Evolutionary conservation across 30 jellyfish, hydroid and myxozoan species (phyloP).

Genomic region (Phacellophora camtschatica): DNA sequence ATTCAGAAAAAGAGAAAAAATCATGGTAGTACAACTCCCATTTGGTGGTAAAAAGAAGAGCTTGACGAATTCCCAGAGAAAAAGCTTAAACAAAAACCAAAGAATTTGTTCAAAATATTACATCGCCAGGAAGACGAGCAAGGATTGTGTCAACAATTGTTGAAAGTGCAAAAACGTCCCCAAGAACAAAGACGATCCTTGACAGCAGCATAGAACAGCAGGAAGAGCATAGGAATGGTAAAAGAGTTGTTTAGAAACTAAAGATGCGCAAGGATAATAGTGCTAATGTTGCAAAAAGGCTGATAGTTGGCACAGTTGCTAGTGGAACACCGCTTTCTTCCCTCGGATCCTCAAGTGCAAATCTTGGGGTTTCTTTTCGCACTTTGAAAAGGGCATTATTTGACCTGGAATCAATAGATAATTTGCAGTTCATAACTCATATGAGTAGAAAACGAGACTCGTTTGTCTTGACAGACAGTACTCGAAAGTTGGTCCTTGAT

Average conservation of each 20-base stretch:
- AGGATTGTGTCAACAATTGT: conserved; percentile 26
- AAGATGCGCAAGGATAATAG: conserved; percentile 46
- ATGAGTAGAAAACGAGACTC: conserved; percentile 32
- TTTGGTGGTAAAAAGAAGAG: conserved; percentile 47
- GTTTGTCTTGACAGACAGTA: conserved; percentile 31
- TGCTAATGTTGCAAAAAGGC: conserved; percentile 52
- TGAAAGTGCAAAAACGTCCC: conserved; percentile 53
- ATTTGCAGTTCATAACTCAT: conserved; percentile 10
- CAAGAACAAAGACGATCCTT: conserved; percentile 12
- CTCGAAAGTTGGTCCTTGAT: conserved; percentile 31
- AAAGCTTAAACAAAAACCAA: conserved; percentile 11
- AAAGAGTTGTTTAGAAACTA: conserved; percentile 2
- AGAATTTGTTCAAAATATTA: conserved; percentile 1
- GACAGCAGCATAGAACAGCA: conserved; percentile 19
- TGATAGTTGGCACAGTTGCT: conserved; percentile 20
- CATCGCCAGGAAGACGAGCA: conserved; percentile 14
- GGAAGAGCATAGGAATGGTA: conserved; percentile 22
- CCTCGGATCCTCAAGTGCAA: conserved; percentile 14
- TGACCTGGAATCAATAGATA: conserved; percentile 25
- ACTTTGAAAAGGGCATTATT: conserved; percentile 27
- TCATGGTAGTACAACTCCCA: conserved; percentile 38
- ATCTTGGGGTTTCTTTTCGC: conserved; percentile 22
- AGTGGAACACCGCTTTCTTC: conserved; percentile 22
- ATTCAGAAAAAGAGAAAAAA: conserved; percentile 14
- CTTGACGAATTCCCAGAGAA: conserved; percentile 35